Base-by-base conservation (phyloP, 1,140 invertebrate species). In the Xylocopa sonorina region DNA sequence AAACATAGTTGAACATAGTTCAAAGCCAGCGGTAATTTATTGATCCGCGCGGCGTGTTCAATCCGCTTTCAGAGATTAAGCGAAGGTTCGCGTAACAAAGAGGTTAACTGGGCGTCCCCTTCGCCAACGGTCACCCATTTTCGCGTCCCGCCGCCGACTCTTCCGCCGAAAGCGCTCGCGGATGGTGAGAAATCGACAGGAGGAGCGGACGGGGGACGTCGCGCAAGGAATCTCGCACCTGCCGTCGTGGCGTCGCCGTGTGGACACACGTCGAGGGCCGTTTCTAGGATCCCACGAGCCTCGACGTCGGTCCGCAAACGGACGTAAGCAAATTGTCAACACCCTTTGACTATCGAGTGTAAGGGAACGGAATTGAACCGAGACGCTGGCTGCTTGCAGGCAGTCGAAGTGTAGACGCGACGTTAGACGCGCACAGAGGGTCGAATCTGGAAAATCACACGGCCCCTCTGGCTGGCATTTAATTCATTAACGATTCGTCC, bases 271-370 rank as follows among this genome's bases (percentile, higher is more conserved):
- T 29, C 24, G 29, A n/a, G n/a, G n/a, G 32, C 60, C 60, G 27
- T 46, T 24, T 29, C 64, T 2, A 38, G n/a, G 64, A 64, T 69
- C 74, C 71, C 63, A 2, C 21, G 55, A 48, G 57, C 51, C 48
- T 46, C 69, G 50, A 27, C 48, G 78, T 41, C 63, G 67, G 10
- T 63, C 29, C 41, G 50, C 64, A 81, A 81, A 77, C 79, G 48
- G 73, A 64, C 66, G 75, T 72, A 78, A 81, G 75, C 24, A 78
- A 78, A 81, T 63, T 78, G 80, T 72, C 78, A 81, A 81, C 80
- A 81, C 4, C 60, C 80, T 81, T 81, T 81, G 80, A 81, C 64
- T 72, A 67, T 57, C 60, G 14, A 67, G 64, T 81, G 80, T 78
- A 78, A 81, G 67, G n/a, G 66, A 78, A 48, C 27, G 60, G 78